Percentiles rank a stretch among this genome's conserved stretches.
phyloP scores from a whole-genome alignment of 2,113 vertebrate species.

The Ageneiosus marmoratus region DNA sequence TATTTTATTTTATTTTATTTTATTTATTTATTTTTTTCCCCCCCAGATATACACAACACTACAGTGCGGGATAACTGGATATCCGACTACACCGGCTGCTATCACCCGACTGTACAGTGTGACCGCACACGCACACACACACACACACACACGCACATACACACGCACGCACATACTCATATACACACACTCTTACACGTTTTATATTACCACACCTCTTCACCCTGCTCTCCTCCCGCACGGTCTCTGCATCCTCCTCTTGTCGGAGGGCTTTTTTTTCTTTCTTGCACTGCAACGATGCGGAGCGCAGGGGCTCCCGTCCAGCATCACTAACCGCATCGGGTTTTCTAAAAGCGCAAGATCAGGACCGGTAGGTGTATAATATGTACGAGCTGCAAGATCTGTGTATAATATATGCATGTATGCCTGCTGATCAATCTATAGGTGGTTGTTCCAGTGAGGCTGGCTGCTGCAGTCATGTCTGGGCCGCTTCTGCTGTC shows the following conservation, averaged over 20 bases:
- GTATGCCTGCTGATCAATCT: slow-evolving; percentile 17
- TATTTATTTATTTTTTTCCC: no score
- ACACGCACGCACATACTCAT: neutral
- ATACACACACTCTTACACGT: neutral
- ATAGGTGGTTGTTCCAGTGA: slow-evolving; percentile 43
- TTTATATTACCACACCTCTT: slow-evolving; percentile 1
- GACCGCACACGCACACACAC: neutral
- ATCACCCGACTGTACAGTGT: slow-evolving; percentile 53
- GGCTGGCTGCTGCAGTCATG: slow-evolving; percentile 73
- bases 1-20: no score
- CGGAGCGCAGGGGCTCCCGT: slow-evolving; percentile 51
- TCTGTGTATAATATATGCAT: neutral
- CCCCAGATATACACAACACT: no score
- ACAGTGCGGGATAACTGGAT: slow-evolving; percentile 47
- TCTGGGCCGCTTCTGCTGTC: slow-evolving; percentile 52
- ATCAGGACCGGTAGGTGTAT: slow-evolving; percentile 50
- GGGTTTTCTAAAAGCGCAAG: neutral
- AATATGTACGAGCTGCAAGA: slow-evolving; percentile 57
- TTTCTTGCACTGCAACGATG: slow-evolving; percentile 22
- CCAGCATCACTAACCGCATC: slow-evolving; percentile 19
- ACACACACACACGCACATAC: neutral
- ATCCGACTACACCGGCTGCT: slow-evolving; percentile 63
- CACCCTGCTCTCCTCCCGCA: neutral
- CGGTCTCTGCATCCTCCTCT: neutral
- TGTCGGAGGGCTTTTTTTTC: neutral